Conservation (phyloP, 2,888 invertebrate species). For the Antitype chi region DNA sequence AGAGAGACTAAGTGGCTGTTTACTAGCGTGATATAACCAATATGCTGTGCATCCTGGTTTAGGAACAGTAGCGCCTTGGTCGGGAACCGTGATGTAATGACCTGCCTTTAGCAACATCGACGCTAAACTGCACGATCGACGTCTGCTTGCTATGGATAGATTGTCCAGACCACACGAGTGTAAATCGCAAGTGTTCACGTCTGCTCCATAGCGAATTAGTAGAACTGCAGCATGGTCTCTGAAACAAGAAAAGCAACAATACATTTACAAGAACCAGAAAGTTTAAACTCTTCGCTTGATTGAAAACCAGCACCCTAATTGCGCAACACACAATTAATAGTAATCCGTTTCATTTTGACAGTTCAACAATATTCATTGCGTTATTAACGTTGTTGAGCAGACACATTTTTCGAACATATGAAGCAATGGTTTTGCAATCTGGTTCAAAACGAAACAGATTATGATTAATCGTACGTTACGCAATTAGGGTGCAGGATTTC, state of each 20-base stretch:
- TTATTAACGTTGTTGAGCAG: no score
- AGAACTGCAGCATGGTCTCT: conserved; percentile 89
- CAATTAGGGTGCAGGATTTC: no score
- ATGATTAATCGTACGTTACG: no score
- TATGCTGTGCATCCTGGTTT: conserved; percentile 75
- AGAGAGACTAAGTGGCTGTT: conserved; percentile 87
- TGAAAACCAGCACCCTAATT: no score
- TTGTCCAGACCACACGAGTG: conserved; percentile 90
- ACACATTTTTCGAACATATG: no score
- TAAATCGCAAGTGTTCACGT: conserved; percentile 91
- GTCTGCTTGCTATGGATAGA: conserved; percentile 88
- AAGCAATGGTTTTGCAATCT: no score
- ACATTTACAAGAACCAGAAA: neutral
- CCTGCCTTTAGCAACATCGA: conserved; percentile 85
- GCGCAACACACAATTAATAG: no score
- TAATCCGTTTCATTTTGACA: no score
- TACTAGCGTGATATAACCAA: conserved; percentile 84
- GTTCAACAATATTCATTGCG: no score
- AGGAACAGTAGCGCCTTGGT: conserved; percentile 50
- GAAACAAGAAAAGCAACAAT: conserved; percentile 65
- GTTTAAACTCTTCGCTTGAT: neutral
- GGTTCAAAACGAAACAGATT: no score
- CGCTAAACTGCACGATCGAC: conserved; percentile 77
- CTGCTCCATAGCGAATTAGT: conserved; percentile 91
- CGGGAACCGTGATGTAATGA: conserved; percentile 69